These are phyloP conservation scores for Heteractis magnifica DNA, from an alignment of 92 coral and sea anemone species.

Conservation along the genomic window DNA sequence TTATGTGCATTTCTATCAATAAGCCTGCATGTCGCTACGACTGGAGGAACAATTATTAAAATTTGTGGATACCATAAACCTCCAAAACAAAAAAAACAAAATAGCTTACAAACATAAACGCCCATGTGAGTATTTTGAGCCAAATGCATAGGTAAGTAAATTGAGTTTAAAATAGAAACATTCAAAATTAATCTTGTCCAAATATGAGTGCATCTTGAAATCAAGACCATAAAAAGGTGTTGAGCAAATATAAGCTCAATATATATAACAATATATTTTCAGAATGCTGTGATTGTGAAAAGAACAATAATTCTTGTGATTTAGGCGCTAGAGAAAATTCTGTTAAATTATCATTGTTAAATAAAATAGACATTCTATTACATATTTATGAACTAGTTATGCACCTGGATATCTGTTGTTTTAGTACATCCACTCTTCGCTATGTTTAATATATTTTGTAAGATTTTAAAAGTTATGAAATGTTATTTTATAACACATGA, in stretches of 20 bases:
- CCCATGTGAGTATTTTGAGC: neutral
- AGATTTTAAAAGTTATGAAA: neutral
- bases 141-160: too few species aligned
- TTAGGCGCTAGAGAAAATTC: too few species aligned
- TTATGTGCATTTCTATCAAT: neutral
- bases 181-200: neutral
- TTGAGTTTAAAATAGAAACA: too few species aligned
- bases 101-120: neutral
- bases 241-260: too few species aligned
- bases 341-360: too few species aligned
- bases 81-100: neutral
- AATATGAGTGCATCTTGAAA: too few species aligned
- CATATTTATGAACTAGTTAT: too few species aligned
- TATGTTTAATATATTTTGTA: neutral
- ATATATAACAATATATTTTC: too few species aligned
- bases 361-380: too few species aligned
- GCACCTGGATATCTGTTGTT: conserved; percentile 25
- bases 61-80: neutral
- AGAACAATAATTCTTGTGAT: too few species aligned
- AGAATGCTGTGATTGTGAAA: too few species aligned
- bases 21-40: neutral
- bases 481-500: neutral
- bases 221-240: too few species aligned
- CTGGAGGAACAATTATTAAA: neutral
- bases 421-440: conserved; percentile 11